Conservation (phyloP, 2,113 vertebrate genomes). For the Gavia stellata region DNA sequence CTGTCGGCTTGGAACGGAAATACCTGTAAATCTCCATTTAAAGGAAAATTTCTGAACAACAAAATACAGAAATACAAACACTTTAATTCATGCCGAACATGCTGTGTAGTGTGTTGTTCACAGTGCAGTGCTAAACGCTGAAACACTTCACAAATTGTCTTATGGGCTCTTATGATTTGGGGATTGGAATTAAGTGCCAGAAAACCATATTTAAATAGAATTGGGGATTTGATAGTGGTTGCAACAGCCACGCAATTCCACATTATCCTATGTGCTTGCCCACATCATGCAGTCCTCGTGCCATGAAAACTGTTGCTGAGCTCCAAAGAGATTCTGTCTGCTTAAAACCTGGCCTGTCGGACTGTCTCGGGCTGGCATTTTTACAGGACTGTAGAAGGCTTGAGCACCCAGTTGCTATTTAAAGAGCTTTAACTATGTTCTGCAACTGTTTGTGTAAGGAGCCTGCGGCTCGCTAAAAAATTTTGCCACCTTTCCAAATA, state of each 20-base stretch:
- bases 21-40: constrained; percentile 34
- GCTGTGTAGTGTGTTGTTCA: background rate
- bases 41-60: constrained; percentile 49
- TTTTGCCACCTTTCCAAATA: background rate
- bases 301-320: background rate
- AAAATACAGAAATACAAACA: constrained; percentile 27
- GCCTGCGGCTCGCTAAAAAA: background rate
- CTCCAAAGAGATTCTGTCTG: background rate
- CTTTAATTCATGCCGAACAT: constrained; percentile 2
- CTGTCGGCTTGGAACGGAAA: constrained; percentile 35
- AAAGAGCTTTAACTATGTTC: background rate
- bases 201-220: background rate
- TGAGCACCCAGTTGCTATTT: background rate
- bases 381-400: background rate
- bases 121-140: background rate
- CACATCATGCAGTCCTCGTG: background rate
- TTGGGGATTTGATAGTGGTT: background rate
- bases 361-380: background rate
- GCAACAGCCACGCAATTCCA: background rate
- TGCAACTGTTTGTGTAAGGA: background rate
- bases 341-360: background rate
- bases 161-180: background rate
- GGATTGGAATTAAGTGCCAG: background rate
- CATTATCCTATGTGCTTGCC: background rate
- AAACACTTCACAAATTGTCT: background rate